Conservation (phyloP, 2,797 vertebrate species). For the Takifugu rubripes region DNA sequence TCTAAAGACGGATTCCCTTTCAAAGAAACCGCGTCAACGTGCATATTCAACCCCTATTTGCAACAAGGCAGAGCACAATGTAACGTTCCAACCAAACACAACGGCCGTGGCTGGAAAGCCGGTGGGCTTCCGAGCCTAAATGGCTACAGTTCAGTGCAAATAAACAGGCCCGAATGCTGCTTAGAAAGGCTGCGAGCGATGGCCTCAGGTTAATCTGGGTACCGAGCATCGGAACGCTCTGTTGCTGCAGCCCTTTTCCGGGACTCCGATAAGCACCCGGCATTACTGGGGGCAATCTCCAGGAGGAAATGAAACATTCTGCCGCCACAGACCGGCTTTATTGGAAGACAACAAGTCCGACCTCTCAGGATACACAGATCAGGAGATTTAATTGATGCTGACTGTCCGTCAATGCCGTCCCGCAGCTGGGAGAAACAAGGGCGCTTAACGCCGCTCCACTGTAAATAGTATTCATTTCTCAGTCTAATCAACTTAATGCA, state of each 20-base stretch:
- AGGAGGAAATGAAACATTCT: slow-evolving; percentile 76
- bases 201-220: slow-evolving; percentile 67
- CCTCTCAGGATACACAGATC: slow-evolving; percentile 68
- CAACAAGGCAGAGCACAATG: background rate
- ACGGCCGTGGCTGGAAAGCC: slow-evolving; percentile 2
- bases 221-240: slow-evolving; percentile 62
- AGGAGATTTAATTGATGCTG: slow-evolving; percentile 74
- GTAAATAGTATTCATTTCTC: slow-evolving; percentile 69
- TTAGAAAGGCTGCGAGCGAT: slow-evolving; percentile 40
- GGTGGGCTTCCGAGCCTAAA: slow-evolving; percentile 18
- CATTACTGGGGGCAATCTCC: slow-evolving; percentile 72
- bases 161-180: slow-evolving; percentile 33
- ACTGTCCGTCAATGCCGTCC: slow-evolving; percentile 64
- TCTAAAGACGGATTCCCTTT: slow-evolving; percentile 1
- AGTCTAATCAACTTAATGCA: slow-evolving; percentile 74
- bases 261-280: slow-evolving; percentile 66
- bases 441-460: slow-evolving; percentile 65
- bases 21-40: background rate
- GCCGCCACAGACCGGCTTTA: slow-evolving; percentile 69
- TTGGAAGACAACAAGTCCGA: slow-evolving; percentile 71
- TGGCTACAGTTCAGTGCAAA: slow-evolving; percentile 18
- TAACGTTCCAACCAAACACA: slow-evolving; percentile 11
- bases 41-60: slow-evolving; percentile 1
- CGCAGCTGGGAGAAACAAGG: slow-evolving; percentile 61
- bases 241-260: slow-evolving; percentile 59